phyloP scores from a whole-genome alignment of 23 tunicate genomes.

The Trididemnum clinides region DNA sequence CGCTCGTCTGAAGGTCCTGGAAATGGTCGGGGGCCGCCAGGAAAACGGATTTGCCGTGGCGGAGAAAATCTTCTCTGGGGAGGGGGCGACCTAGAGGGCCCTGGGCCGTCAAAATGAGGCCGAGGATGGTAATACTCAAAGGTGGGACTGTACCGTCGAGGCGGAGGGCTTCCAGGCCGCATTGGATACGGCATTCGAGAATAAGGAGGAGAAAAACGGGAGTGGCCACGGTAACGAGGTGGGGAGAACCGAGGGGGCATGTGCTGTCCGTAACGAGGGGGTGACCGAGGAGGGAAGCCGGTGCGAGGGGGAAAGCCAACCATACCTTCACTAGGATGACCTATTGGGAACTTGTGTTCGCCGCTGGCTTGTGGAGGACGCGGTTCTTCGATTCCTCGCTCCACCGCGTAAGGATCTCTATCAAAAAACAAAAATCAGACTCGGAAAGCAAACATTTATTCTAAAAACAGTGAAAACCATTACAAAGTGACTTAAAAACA shows the following conservation, averaged over 20 bases:
- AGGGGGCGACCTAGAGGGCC: slow-evolving; percentile 52
- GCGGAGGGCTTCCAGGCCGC: slow-evolving; percentile 49
- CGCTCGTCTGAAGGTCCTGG: slow-evolving; percentile 30
- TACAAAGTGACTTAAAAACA: neutral
- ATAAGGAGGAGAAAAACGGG: slow-evolving; percentile 46
- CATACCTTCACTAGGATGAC: slow-evolving; percentile 19
- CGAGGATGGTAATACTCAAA: slow-evolving; percentile 31
- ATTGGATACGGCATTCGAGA: slow-evolving; percentile 31
- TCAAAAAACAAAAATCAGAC: neutral
- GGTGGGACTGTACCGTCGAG: slow-evolving; percentile 50
- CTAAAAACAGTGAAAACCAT: slow-evolving; percentile 1
- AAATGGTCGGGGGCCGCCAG: slow-evolving; percentile 38
- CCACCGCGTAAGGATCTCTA: slow-evolving; percentile 38
- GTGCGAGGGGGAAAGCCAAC: slow-evolving; percentile 25
- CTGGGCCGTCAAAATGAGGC: slow-evolving; percentile 17
- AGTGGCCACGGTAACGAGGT: slow-evolving; percentile 25
- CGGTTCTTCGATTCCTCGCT: neutral
- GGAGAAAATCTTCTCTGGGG: slow-evolving; percentile 48
- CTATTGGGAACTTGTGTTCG: slow-evolving; percentile 7
- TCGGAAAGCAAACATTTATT: neutral
- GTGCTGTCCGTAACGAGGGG: slow-evolving; percentile 38
- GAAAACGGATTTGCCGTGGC: slow-evolving; percentile 33
- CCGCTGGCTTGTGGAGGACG: neutral
- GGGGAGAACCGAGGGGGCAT: slow-evolving; percentile 42
- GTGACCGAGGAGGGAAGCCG: slow-evolving; percentile 37